phyloP scores from a whole-genome alignment of 2,888 invertebrate genomes.

The Phragmatobia fuliginosa region DNA sequence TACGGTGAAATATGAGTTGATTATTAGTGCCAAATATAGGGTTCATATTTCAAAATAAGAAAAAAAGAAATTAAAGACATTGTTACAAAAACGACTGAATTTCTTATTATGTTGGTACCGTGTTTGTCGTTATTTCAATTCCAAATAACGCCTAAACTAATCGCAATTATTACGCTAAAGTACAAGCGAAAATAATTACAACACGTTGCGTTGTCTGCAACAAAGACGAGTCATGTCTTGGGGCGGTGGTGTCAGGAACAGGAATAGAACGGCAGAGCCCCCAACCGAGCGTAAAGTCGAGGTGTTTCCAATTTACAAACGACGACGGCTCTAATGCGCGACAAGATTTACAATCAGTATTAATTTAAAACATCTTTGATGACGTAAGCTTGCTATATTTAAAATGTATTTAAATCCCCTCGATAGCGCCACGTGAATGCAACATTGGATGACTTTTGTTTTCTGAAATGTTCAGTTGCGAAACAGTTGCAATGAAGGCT shows the following conservation, averaged over 20 bases:
- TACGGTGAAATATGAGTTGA: conserved; percentile 51
- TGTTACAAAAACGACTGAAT: conserved; percentile 38
- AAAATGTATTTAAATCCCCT: conserved; percentile 62
- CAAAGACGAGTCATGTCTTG: conserved; percentile 69
- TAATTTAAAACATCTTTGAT: conserved; percentile 76
- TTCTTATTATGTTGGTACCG: conserved; percentile 14
- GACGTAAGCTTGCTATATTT: conserved; percentile 74
- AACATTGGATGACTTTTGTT: conserved; percentile 32
- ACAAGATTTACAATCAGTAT: conserved; percentile 79
- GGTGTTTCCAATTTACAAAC: conserved; percentile 80
- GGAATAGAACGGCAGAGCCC: conserved; percentile 75
- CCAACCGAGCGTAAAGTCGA: conserved; percentile 65
- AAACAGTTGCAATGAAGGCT: conserved; percentile 47
- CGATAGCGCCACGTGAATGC: conserved; percentile 32
- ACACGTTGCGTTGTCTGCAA: conserved; percentile 72
- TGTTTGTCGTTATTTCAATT: conserved; percentile 33
- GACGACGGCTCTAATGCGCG: conserved; percentile 65
- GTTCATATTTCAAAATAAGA: conserved; percentile 48
- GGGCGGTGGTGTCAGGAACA: conserved; percentile 75
- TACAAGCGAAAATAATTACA: conserved; percentile 80
- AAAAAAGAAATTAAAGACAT: conserved; percentile 36
- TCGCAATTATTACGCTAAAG: conserved; percentile 66
- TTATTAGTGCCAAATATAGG: conserved; percentile 39
- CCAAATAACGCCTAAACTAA: conserved; percentile 56
- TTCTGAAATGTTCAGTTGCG: conserved; percentile 39